A percentile compares a stretch with the other conserved stretches of the same genome.
These are phyloP conservation scores for Oreotrochilus melanogaster DNA, from an alignment of 2,113 vertebrate genomes.

Conservation along the genomic window DNA sequence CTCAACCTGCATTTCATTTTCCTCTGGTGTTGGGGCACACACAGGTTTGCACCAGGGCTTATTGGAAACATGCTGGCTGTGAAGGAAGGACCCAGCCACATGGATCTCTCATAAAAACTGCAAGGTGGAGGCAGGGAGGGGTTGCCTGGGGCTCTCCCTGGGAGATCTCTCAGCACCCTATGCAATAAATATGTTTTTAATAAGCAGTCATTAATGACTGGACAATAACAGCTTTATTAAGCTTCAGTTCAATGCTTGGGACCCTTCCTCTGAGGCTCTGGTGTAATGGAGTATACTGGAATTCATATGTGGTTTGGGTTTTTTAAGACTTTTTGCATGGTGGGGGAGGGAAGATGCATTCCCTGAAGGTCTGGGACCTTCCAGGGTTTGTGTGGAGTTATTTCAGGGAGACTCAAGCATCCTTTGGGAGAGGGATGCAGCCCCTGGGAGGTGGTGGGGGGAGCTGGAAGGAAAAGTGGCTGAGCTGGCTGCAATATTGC, in stretches of 20 bases:
- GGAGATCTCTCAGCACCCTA: constrained; percentile 10
- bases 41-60: not conserved
- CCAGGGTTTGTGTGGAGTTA: fast-evolving
- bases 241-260: constrained; percentile 65
- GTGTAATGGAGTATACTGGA: constrained; percentile 50
- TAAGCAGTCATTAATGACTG: constrained; percentile 64
- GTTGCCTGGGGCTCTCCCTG: not conserved
- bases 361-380: not conserved
- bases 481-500: fast-evolving
- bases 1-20: not conserved
- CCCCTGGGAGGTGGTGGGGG: fast-evolving
- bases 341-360: not conserved
- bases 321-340: not conserved
- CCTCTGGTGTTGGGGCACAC: not conserved
- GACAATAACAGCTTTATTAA: constrained; percentile 72
- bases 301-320: not conserved
- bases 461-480: not conserved
- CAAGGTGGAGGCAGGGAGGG: not conserved
- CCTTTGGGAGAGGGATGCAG: not conserved
- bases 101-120: not conserved
- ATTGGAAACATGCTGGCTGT: not conserved
- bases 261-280: not conserved
- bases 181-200: constrained; percentile 55
- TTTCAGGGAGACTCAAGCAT: not conserved
- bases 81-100: not conserved